Percentiles rank a stretch among this genome's conserved stretches.
Conservation (phyloP, 2,113 vertebrate genomes). For the Piliocolobus tephrosceles region DNA sequence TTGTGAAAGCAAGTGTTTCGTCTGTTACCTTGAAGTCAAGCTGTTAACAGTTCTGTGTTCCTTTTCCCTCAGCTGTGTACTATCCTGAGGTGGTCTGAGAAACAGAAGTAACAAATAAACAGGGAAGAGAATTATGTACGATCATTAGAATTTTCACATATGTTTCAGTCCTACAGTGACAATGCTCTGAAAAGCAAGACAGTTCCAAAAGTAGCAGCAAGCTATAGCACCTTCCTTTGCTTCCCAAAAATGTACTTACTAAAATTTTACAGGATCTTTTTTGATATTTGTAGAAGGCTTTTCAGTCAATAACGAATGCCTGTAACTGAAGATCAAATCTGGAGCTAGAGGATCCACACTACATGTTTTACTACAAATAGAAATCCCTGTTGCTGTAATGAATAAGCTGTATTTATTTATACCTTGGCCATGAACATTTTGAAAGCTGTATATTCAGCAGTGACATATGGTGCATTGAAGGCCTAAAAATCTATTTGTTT, state of each 20-base stretch:
- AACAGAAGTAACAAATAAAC: slow-evolving; percentile 52
- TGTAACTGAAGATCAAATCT: slow-evolving; percentile 37
- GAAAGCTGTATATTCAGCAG: slow-evolving; percentile 57
- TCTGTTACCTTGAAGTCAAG: slow-evolving; percentile 59
- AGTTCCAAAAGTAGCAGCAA: slow-evolving; percentile 17
- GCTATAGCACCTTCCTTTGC: background rate
- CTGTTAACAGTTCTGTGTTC: background rate
- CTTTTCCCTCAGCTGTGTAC: slow-evolving; percentile 18
- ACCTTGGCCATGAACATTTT: slow-evolving; percentile 57
- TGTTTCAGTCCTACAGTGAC: background rate
- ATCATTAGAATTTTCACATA: slow-evolving; percentile 42
- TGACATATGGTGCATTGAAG: slow-evolving; percentile 66
- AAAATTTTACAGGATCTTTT: slow-evolving; percentile 25
- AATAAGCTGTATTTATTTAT: slow-evolving; percentile 67
- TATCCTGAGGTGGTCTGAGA: slow-evolving; percentile 25
- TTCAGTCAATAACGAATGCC: background rate
- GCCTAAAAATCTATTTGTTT: slow-evolving; percentile 31
- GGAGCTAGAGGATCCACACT: slow-evolving; percentile 21
- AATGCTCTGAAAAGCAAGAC: slow-evolving; percentile 31
- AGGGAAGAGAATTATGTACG: background rate
- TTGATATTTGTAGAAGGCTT: slow-evolving; percentile 6
- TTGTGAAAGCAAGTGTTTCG: slow-evolving; percentile 3
- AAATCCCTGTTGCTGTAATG: slow-evolving; percentile 53
- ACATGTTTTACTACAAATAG: slow-evolving; percentile 67
- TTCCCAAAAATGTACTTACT: background rate